Conservation (phyloP, 2,888 invertebrate species). For the Matsumyia berberina region DNA sequence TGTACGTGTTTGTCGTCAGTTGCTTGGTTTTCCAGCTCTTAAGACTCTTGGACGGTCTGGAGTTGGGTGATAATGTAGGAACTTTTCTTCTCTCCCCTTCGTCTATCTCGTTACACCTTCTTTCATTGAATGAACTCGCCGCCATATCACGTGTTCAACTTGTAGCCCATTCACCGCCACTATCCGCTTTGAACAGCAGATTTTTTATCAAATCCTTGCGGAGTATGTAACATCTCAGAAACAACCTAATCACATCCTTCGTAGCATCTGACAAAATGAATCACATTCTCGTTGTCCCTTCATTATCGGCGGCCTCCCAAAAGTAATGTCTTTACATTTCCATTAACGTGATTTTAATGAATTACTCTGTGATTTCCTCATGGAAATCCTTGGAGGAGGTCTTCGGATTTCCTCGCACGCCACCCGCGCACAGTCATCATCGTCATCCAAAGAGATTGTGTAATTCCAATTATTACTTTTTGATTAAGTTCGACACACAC, state of each 20-base stretch:
- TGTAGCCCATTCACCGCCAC: no score
- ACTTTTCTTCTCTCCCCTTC: no score
- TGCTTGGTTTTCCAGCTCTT: no score
- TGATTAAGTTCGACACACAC: slow-evolving; percentile 51
- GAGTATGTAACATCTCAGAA: background rate
- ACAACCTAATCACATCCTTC: slow-evolving; percentile 45
- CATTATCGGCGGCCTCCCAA: background rate
- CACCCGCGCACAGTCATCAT: background rate
- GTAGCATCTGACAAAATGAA: slow-evolving; percentile 37
- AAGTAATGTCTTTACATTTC: slow-evolving; percentile 27
- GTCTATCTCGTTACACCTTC: no score
- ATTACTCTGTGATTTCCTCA: slow-evolving; percentile 33
- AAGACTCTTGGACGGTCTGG: no score
- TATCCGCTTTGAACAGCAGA: no score
- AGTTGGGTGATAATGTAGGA: no score
- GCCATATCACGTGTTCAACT: no score
- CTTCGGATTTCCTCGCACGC: slow-evolving; percentile 1
- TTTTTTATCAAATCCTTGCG: background rate
- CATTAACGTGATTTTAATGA: slow-evolving; percentile 45
- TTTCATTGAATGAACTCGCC: no score
- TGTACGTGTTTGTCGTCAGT: no score
- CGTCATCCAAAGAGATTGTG: slow-evolving; percentile 34
- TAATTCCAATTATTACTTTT: slow-evolving; percentile 66
- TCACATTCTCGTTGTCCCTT: slow-evolving; percentile 16
- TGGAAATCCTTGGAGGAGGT: slow-evolving; percentile 7